Base-by-base conservation (phyloP, 2,113 vertebrate genomes). In the Brachionichthys hirsutus region DNA sequence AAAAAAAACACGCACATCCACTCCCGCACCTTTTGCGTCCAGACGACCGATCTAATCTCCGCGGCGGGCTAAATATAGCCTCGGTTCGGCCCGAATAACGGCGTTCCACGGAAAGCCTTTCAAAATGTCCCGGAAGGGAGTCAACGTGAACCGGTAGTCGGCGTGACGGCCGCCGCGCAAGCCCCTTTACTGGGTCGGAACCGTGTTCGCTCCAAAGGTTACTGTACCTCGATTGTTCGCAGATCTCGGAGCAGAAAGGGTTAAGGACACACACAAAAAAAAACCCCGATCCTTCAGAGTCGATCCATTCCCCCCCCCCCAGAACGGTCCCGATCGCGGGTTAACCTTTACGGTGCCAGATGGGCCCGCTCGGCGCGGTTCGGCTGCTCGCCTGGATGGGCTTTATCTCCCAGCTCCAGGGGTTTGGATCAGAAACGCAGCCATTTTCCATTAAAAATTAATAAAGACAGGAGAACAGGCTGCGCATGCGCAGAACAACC, bases 381-480 rank as follows among this genome's bases (percentile, higher is more conserved):
- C 16, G 11, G 44, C 10, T 17, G 44, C 44, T 16, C 15, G 14
- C 19, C 2, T 20, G 11, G 9, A 59, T 51, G 2, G 54, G 6
- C 15, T 68, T 82, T 71, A 85, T 69, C 62, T 78, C 42, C 51
- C 58, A 62, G 78, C 80, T 80, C 73, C 77, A 71, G 77, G 68
- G 84, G 83, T 89, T 87, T 89, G 85, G 85, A 86, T 73, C 49
- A 89, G 86, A 89, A 90, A 86, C 85, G 88, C 88, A 90, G 89
- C 89, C 89, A 92, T 91, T 88, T 91, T 82, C 86, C 90, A 90
- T 92, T 89, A 90, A 91, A 91, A 85, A 90, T 90, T 90, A 90
- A 90, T 89, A 90, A n/a, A 88, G 78, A 75, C 67, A 52, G 49
- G 73, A 66, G 66, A 62, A 65, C 78, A 22, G 24, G 73, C 64